Base-by-base conservation (phyloP, 2,888 invertebrate species). In the Pollenia labialis region DNA sequence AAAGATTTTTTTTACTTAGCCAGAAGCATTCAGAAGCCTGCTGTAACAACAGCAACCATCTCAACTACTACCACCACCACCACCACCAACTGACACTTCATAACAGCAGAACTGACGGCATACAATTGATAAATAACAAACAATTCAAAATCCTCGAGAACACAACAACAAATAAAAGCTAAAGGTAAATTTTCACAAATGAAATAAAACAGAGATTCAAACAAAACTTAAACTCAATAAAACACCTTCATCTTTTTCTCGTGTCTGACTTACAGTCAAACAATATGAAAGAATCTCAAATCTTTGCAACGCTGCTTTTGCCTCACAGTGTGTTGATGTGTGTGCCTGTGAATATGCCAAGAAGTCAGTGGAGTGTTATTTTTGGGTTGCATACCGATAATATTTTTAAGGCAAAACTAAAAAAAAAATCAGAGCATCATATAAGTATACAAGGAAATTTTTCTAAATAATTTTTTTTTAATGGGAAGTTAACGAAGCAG, bases 21-120 rank as follows among this genome's bases (percentile, higher is more conserved):
- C 83, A 86, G 83, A 79, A 86, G 86, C 86, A 86, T 86, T 86
- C 86, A 83, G 86, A 86, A 86, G 79, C 82, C 75, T 82, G 40
- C 68, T 58, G 50, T 50, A 80, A 75, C 81, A 58, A 48, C 71
- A 76, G 50, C 50, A 76, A 71, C 60, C 32, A 66, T 58, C 58
- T 74, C 58, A 50, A 60, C 66, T 46, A 42, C 62, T 46, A 62
- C 58, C 50, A 44, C 3, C 62, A 74, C 14, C 72, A 71, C 68
- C 64, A 77, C 72, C 69, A 83, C 80, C 69, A 80, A 75, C 79
- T 80, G 86, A 75, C 74, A 83, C 80, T 86, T 86, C 50, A 75
- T 50, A 83, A 75, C 86, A 80, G 79, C n/a, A 68, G 42, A 75
- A 83, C 83, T 80, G 82, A 75, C 85, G 82, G 68, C 79, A 79